phyloP scores from a whole-genome alignment of 2,113 vertebrate species.

The Maccullochella peelii region DNA sequence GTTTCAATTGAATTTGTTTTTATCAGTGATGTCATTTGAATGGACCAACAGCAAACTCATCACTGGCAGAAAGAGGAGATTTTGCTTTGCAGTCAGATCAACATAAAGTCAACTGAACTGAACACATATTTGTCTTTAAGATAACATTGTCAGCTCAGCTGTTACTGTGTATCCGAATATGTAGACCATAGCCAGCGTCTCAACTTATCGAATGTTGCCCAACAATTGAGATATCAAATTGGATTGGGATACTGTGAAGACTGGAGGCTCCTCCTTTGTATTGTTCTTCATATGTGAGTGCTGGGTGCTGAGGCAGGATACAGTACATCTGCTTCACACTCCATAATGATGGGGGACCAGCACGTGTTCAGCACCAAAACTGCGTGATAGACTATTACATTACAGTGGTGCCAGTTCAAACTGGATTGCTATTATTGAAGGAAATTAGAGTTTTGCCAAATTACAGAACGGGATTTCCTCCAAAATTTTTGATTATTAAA shows the following conservation, averaged over 20 bases:
- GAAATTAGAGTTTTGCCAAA: conserved; percentile 18
- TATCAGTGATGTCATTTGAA: not conserved
- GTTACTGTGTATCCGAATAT: not conserved
- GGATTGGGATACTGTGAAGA: not conserved
- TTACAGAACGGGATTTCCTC: conserved; percentile 33
- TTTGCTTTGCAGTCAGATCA: conserved; percentile 22
- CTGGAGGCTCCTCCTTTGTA: conserved; percentile 9
- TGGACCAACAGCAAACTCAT: not conserved
- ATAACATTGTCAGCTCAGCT: conserved; percentile 32
- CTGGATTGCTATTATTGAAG: conserved; percentile 43
- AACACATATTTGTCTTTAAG: conserved; percentile 22
- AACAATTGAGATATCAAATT: not conserved
- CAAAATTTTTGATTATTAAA: not conserved
- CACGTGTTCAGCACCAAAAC: conserved; percentile 31
- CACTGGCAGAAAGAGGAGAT: not conserved
- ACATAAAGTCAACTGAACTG: conserved; percentile 4
- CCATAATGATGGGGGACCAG: conserved; percentile 46
- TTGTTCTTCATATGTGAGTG: conserved; percentile 3
- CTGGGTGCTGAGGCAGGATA: conserved; percentile 29
- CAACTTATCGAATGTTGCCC: conserved; percentile 15
- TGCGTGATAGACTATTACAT: conserved; percentile 30
- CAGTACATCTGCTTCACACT: conserved; percentile 48
- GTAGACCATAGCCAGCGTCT: not conserved
- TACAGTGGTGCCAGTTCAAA: conserved; percentile 36
- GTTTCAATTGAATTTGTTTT: conserved; percentile 12